A percentile compares a stretch with the other conserved stretches of the same genome.
phyloP scores from a whole-genome alignment of 2,797 vertebrate species.

The Onychomys torridus region DNA sequence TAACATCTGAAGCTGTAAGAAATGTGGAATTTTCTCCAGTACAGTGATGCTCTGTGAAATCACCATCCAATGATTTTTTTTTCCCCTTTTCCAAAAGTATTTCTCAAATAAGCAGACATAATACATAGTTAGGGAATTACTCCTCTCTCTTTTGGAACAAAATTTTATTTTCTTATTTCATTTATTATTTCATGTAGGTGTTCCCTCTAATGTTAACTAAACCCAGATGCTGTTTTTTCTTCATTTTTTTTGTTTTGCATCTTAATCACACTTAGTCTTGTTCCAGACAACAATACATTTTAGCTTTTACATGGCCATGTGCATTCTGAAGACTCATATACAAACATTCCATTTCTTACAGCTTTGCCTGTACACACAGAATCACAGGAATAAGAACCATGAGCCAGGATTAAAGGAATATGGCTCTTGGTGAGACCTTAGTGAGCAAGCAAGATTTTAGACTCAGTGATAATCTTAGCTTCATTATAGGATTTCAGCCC shows the following conservation, averaged over 20 bases:
- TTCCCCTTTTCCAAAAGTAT: constrained; percentile 13
- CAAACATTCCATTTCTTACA: not conserved
- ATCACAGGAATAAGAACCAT: not conserved
- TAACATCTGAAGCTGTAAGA: constrained; percentile 6
- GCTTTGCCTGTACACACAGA: not conserved
- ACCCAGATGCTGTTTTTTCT: not conserved
- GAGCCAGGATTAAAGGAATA: not conserved
- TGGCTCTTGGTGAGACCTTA: not conserved
- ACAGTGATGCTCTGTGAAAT: not conserved
- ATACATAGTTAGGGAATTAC: not conserved
- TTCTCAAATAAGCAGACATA: constrained; percentile 57
- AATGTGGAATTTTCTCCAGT: not conserved
- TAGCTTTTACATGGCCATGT: not conserved
- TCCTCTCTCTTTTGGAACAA: not conserved
- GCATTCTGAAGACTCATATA: not conserved
- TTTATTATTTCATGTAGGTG: constrained; percentile 49
- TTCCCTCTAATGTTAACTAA: constrained; percentile 49
- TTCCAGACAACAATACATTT: constrained; percentile 24
- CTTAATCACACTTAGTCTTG: not conserved
- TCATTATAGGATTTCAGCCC: not conserved
- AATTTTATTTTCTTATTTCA: constrained; percentile 53
- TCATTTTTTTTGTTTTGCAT: constrained; percentile 45
- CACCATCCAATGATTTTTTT: not conserved
- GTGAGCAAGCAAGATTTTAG: constrained; percentile 6
- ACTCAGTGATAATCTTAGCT: not conserved